Base-by-base conservation (phyloP, 2,888 invertebrate genomes). In the Agelastica alni region DNA sequence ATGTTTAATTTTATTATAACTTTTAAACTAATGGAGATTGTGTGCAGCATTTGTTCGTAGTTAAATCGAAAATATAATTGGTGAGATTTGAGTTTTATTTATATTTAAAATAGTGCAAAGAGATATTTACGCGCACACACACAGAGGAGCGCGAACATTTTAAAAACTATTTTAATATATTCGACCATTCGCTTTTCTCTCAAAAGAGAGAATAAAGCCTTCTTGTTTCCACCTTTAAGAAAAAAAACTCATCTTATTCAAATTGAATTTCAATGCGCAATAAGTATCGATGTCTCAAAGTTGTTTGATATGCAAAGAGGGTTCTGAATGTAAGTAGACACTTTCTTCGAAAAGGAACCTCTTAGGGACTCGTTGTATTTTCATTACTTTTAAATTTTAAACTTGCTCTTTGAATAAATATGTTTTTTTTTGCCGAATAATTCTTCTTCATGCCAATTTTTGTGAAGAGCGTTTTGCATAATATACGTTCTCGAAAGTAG, bases 251-350 rank as follows among this genome's bases (percentile, higher is more conserved):
- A 39, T 53, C 53, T 48, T 49, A 39, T 49, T 52, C 34, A 48
- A 52, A 56, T 56, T 48, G 49, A 49, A 56, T 56, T 49, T 53
- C 52, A 53, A 49, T 22, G 10, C 34, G 44, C 43, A 49, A 56
- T 56, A 49, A 52, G 43, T 37, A 49, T 56, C 39, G 44, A 45
- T 47, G 47, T 56, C 32, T 41, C 39, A 48, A 47, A 52, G 39
- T 36, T 52, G 53, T 56, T 52, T 53, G 52, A 53, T 48, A 53
- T 49, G 52, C 44, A 56, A 56, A 56, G 37, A 18, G 34, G 44
- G 42, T 26, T 36, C 22, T 36, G 36, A 45, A 36, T 16, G 22
- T 45, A 45, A 45, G 34, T 14, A 45, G 45, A 45, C 34, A 45
- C 44, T 32, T 44, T 44, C 32, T 41, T 12, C 18, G 20, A 20